Base-by-base conservation (phyloP, 2,113 vertebrate genomes). In the Bolborhynchus lineola region DNA sequence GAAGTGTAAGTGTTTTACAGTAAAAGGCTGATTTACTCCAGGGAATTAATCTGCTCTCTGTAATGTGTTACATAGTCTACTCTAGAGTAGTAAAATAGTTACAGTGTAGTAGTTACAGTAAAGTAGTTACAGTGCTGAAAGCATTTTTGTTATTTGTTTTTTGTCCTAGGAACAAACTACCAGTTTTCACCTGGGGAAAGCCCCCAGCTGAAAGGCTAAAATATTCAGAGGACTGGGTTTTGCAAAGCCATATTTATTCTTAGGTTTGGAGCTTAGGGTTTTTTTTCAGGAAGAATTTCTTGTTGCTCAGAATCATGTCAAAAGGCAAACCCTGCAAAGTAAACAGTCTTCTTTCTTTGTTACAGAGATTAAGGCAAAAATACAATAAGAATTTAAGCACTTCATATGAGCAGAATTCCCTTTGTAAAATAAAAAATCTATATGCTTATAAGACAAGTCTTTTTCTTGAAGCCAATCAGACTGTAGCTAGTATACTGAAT, bases 121-220 rank as follows among this genome's bases (percentile, higher is more conserved):
- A 55, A 31, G 91, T 92, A 77, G 97, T 92, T 97, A 62, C 68
- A 93, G 83, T 75, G 94, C 88, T 91, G 93, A 97, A 90, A 97
- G 79, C 92, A 81, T 93, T 98, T 97, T 96, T 35, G 60, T 94
- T 91, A 93, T 94, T 91, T 98, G 95, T 82, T 95, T 96, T 84
- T 96, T 97, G 93, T 96, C 88, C 63, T 86, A 95, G 96, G 70
- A 95, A 96, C 81, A 98, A 96, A 97, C 93, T 86, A 96, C 77
- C 53, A n/a, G 69, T 94, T 97, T 95, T 94, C 92, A 93, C 63
- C 92, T 82, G 84, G 68, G 77, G 82, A 88, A 95, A 85, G 11
- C 67, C 90, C 63, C 41, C 71, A 86, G 64, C 25, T 79, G 90
- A 93, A 95, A 95, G 46, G 31, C 52, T 92, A 49, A 92, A 88